These are phyloP conservation scores for Syrmaticus mikado DNA, from an alignment of 2,113 vertebrate species.

Conservation along the genomic window DNA sequence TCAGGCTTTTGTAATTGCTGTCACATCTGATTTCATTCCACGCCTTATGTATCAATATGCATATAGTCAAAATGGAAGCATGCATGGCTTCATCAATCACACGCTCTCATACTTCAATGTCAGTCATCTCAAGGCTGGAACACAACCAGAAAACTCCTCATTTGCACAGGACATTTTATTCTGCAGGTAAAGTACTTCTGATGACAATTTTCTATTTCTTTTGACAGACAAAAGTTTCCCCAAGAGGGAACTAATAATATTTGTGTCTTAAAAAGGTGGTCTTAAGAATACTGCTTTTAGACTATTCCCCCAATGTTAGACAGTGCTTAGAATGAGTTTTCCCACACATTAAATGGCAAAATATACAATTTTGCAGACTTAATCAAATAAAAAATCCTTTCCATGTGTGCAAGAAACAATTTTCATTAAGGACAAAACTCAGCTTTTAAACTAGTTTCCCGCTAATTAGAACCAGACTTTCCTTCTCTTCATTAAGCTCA, in stretches of 20 bases:
- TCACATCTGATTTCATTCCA: conserved; percentile 97
- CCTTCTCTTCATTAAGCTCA: background rate
- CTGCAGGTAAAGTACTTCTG: conserved; percentile 87
- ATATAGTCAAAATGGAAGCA: conserved; percentile 91
- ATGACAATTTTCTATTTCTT: background rate
- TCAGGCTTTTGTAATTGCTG: conserved; percentile 96
- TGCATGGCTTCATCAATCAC: conserved; percentile 95
- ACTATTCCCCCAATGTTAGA: background rate
- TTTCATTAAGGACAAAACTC: background rate
- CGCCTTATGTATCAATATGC: conserved; percentile 94
- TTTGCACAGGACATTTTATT: conserved; percentile 85
- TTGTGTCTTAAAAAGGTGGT: background rate
- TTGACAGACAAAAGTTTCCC: background rate
- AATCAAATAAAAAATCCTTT: background rate
- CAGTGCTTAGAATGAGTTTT: background rate
- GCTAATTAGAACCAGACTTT: background rate
- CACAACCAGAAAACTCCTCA: conserved; percentile 85
- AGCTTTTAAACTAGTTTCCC: background rate
- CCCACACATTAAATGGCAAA: background rate
- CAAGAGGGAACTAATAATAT: background rate
- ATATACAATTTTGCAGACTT: background rate
- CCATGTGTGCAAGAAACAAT: background rate
- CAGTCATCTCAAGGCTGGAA: conserved; percentile 89
- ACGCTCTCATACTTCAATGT: conserved; percentile 96
- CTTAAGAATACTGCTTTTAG: background rate